Percentiles rank a stretch among this genome's conserved stretches.
These are phyloP conservation scores for Mormyrus iriodes DNA, from an alignment of 2,113 vertebrate genomes.

Conservation along the genomic window DNA sequence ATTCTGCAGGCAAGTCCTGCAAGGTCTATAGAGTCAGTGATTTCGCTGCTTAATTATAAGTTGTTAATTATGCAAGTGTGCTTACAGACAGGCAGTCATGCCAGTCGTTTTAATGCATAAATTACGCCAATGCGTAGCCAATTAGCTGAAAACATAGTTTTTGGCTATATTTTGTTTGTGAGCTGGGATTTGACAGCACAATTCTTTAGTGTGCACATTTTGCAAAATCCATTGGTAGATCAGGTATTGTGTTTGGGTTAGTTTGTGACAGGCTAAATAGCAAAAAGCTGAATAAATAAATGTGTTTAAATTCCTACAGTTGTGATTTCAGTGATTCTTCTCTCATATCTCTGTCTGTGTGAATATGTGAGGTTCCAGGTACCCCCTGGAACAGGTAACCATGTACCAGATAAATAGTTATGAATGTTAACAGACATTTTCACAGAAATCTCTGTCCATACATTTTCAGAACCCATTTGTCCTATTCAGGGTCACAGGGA, in stretches of 20 bases:
- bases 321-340: not conserved
- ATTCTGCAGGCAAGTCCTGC: not conserved
- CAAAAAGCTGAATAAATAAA: not conserved
- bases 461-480: not conserved
- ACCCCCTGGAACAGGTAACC: not conserved
- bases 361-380: not conserved
- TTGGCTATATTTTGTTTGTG: not conserved
- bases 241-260: not conserved
- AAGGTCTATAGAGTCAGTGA: not conserved
- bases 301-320: not conserved
- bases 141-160: not conserved
- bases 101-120: slow-evolving; percentile 3
- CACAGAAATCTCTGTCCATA: not conserved
- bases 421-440: not conserved
- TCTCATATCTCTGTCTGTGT: not conserved
- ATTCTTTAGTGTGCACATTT: not conserved
- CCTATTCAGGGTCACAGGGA: not conserved
- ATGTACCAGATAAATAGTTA: not conserved
- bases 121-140: not conserved
- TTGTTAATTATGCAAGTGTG: slow-evolving; percentile 8
- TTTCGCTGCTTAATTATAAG: not conserved
- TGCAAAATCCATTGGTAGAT: not conserved
- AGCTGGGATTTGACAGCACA: not conserved
- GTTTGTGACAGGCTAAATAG: not conserved
- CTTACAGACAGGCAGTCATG: not conserved